Evolutionary conservation across 2,797 vertebrate species (phyloP).

Genomic region (Sebastes wilsoni): DNA sequence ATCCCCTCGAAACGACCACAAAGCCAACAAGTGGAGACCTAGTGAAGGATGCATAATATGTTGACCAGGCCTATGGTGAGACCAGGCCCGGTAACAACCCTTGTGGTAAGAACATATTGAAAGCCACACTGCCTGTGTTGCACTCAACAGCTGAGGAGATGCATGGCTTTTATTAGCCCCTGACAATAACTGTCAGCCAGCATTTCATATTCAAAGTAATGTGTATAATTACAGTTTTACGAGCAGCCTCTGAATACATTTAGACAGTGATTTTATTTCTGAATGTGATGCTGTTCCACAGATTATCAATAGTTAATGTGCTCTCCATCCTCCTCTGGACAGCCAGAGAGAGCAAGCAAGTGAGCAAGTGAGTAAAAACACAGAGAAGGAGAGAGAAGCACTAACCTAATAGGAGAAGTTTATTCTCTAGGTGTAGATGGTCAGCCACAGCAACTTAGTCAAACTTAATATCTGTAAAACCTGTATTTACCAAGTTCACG

Average conservation of each 20-base stretch:
- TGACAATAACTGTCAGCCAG: constrained; percentile 71
- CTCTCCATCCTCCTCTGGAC: constrained; percentile 52
- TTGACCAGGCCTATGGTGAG: neutral
- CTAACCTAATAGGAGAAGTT: constrained; percentile 5
- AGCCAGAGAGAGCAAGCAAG: constrained; percentile 14
- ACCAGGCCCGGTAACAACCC: neutral
- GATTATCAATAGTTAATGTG: constrained; percentile 76
- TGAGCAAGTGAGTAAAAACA: constrained; percentile 1
- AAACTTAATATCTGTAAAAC: neutral
- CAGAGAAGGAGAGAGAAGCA: neutral
- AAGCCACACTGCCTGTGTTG: constrained; percentile 12
- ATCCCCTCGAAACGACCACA: neutral
- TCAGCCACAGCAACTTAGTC: neutral
- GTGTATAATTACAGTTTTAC: constrained; percentile 74
- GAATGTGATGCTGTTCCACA: constrained; percentile 68
- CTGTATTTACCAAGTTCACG: neutral
- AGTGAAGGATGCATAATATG: neutral
- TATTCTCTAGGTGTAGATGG: constrained; percentile 1
- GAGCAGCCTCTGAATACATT: constrained; percentile 71
- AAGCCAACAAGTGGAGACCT: neutral
- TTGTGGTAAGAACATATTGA: constrained; percentile 37
- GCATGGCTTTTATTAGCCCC: constrained; percentile 67
- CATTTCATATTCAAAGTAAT: constrained; percentile 77
- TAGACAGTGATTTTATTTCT: constrained; percentile 69
- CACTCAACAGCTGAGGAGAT: constrained; percentile 51